phyloP scores from a whole-genome alignment of 2,888 invertebrate genomes.

The Yponomeuta malinellus region DNA sequence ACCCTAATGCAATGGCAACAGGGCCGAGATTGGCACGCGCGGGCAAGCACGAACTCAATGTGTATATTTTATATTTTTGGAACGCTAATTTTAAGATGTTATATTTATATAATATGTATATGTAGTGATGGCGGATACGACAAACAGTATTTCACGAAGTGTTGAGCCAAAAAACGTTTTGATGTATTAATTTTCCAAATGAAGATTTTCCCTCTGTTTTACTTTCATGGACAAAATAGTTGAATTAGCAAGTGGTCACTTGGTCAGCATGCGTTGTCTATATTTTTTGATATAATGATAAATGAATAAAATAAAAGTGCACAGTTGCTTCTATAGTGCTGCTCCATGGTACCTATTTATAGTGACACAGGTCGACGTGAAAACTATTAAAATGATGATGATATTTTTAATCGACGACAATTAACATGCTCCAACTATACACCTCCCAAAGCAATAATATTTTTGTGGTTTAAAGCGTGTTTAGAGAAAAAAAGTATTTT shows the following conservation, averaged over 20 bases:
- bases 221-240: constrained; percentile 47
- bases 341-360: constrained; percentile 41
- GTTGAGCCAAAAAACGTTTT: constrained; percentile 74
- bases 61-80: constrained; percentile 77
- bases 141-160: constrained; percentile 70
- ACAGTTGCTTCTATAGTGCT: constrained; percentile 61
- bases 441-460: constrained; percentile 71
- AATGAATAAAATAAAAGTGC: constrained; percentile 42
- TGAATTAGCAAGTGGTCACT: constrained; percentile 70
- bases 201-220: constrained; percentile 57
- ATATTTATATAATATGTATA: constrained; percentile 73
- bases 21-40: constrained; percentile 49
- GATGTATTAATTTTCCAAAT: constrained; percentile 72
- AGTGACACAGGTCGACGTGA: constrained; percentile 31
- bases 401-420: constrained; percentile 19
- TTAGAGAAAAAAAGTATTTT: constrained; percentile 57
- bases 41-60: constrained; percentile 66
- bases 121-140: constrained; percentile 70
- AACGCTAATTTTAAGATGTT: constrained; percentile 76
- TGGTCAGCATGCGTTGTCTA: constrained; percentile 58
- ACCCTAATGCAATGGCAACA: constrained; percentile 27
- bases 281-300: constrained; percentile 49
- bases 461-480: constrained; percentile 61
- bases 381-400: constrained; percentile 25
- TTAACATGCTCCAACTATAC: constrained; percentile 43